Evolutionary conservation across 2,113 vertebrate genomes (phyloP), one percentile per base, ranked within the genome.

Genomic region (Macrotis lagotis): DNA sequence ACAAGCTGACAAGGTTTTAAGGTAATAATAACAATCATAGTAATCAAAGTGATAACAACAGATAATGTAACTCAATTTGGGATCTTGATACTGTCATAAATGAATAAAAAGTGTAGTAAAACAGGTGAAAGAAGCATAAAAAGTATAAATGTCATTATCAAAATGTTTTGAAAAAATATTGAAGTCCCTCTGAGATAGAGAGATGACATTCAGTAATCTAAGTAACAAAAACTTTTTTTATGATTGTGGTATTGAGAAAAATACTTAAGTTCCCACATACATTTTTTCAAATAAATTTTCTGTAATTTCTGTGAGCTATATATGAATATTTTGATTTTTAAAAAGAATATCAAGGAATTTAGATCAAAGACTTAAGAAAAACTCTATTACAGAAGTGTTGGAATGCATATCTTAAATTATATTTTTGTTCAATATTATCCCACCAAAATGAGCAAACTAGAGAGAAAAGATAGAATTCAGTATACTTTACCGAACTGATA

Each of bases 11-110:
- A n/a, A 53, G 24, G 25, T n/a, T 90, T 88, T 89, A 31, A 47
- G 55, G 92, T 6, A 51, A 4, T 92, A 94, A 92, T 94, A 91
- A 83, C 37, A 88, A 92, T n/a, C 90, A 31, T 53, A 53, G 52
- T 26, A 53, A 53, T 26, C 52, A 7, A 25, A 53, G 8, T 59
- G 28, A 59, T 59, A 59, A 59, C 93, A 94, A 94, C 0, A 92
- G 26, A 51, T 91, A 49, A 66, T 91, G 25, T 91, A 14, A 50
- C 88, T 47, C 16, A 48, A 89, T 26, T 22, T 91, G 31, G 91
- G 50, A 11, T 92, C 3, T 28, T 95, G 94, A 50, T 91, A 37
- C 31, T 31, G 55, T 66, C n/a, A 93, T 37, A 50, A 37, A 25
- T 16, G 55, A 74, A 74, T 74, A 16, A 74, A 28, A 48, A 50